phyloP scores from a whole-genome alignment of 2,888 invertebrate species.

The Entomobrya proxima region DNA sequence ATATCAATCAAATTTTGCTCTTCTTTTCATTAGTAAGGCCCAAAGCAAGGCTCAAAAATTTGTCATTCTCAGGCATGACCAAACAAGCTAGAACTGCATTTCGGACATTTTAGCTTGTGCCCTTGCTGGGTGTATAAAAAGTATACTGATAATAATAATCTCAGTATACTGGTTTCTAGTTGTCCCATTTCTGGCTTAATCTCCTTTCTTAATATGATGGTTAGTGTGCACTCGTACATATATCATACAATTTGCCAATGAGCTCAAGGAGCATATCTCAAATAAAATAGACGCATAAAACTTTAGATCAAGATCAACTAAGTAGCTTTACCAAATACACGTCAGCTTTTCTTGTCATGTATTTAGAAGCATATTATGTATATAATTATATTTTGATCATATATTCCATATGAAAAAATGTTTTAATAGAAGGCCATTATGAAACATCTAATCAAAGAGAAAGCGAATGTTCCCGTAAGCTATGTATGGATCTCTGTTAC shows the following conservation, averaged over 20 bases:
- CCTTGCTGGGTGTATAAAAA: background rate
- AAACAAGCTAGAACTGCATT: background rate
- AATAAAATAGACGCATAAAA: background rate
- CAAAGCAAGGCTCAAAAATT: background rate
- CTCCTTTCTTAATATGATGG: no score
- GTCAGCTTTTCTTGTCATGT: background rate
- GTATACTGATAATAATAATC: background rate
- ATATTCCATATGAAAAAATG: no score
- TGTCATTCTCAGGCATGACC: background rate
- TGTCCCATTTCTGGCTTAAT: no score
- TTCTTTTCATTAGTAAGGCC: background rate
- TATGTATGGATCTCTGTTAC: no score
- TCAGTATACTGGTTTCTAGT: background rate
- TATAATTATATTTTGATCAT: no score
- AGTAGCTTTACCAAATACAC: background rate
- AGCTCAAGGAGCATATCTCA: background rate
- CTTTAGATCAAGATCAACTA: background rate
- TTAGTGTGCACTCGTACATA: no score
- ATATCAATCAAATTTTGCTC: no score
- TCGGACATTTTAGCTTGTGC: background rate
- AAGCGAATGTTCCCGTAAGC: background rate
- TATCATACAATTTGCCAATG: background rate
- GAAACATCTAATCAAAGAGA: background rate
- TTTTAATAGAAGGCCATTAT: background rate
- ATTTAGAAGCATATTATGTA: background rate